phyloP scores from a whole-genome alignment of 1,140 invertebrate genomes.

The Linepithema humile region DNA sequence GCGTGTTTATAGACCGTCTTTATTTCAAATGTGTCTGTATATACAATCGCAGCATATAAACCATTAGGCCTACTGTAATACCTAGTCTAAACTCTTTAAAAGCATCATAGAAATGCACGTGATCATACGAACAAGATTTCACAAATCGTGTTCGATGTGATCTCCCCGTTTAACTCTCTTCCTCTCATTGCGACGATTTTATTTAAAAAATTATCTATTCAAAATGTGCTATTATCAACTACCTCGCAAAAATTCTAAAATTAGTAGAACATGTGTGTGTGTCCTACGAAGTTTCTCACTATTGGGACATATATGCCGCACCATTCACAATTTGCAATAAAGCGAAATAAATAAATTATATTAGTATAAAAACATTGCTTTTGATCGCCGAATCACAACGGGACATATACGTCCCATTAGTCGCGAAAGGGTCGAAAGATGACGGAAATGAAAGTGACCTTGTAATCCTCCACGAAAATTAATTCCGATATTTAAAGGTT shows the following conservation, averaged over 20 bases:
- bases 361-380: conserved; percentile 31
- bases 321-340: neutral
- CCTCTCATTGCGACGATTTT: neutral
- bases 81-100: conserved; percentile 28
- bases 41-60: conserved; percentile 62
- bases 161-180: neutral
- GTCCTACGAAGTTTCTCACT: neutral
- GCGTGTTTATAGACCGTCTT: conserved; percentile 21
- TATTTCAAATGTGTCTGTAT: conserved; percentile 60
- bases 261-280: neutral
- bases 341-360: conserved; percentile 5
- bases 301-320: neutral
- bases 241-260: neutral
- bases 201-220: conserved; percentile 36
- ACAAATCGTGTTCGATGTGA: neutral
- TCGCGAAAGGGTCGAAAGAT: neutral
- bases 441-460: neutral
- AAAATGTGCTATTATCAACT: conserved; percentile 5
- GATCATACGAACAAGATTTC: conserved; percentile 11
- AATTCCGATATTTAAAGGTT: neutral
- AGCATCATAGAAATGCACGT: conserved; percentile 3
- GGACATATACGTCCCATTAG: neutral
- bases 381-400: neutral
- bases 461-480: neutral
- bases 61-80: conserved; percentile 49